Evolutionary conservation across 2,797 vertebrate species (phyloP), one percentile per base, ranked within the genome.

Genomic region (Cryptoprocta ferox): DNA sequence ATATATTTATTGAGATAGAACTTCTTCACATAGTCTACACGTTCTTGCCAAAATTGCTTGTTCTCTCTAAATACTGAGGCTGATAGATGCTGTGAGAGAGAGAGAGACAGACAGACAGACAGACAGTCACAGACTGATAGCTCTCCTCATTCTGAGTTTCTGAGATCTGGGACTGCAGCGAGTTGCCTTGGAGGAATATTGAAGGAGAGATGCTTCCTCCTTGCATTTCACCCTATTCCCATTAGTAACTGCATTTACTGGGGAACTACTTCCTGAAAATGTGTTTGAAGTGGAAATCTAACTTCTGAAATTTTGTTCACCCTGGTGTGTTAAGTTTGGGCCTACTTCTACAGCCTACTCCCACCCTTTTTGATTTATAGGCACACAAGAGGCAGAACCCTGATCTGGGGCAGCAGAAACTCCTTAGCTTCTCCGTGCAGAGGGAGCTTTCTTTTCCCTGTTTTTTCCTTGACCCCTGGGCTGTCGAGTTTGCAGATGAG

Each of bases 131-230:
- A 65, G 95, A 96, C 35, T 14, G n/a, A 65, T 4, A 42, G 48
- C 48, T 24, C 21, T 82, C 24, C 3, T 65, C 37, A 12, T 75
- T 96, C 71, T 87, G 26, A 1, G 37, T 94, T 78, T 97, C 81
- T 94, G 80, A 96, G 96, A 91, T 65, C 70, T 66, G 24, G 87
- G 95, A 56, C 61, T 30, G 16, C 0, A 1, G 63, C 92, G 82
- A 83, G 59, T 97, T 96, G 82, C 70, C 45, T n/a, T 68, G 39
- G 42, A 97, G 71, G 94, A 94, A 35, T 97, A 35, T 39, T 91
- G 95, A 48, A 94, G 45, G 92, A 93, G 85, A 50, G 39, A 14
- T 91, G 37, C 24, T 96, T 5, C 75, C 21, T 89, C 5, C 82
- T 2, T 1, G 68, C 75, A 9, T 61, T 95, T 78, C 19, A 96